Conservation (phyloP, 1,140 invertebrate genomes). For the Ips nitidus region DNA sequence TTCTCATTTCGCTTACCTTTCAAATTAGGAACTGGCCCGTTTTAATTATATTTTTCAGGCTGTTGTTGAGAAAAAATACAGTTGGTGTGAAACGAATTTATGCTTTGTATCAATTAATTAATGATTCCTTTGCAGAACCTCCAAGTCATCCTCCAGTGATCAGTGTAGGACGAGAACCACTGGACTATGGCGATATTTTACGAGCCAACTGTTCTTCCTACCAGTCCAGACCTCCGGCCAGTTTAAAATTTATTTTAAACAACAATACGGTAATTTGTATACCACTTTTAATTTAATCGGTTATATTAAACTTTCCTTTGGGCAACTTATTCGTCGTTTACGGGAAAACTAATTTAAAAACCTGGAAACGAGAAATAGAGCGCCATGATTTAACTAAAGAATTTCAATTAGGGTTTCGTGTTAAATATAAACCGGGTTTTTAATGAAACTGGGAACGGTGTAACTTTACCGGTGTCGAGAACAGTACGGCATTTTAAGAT, state of each 20-base stretch:
- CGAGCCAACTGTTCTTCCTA: constrained; percentile 74
- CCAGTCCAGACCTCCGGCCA: constrained; percentile 71
- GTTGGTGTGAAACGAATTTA: too few relatives aligned
- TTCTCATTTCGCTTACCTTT: background rate
- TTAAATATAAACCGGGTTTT: too few relatives aligned
- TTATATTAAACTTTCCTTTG: constrained; percentile 8
- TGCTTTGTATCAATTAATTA: background rate
- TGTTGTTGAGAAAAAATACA: too few relatives aligned
- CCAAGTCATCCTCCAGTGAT: constrained; percentile 61
- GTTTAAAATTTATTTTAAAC: constrained; percentile 73
- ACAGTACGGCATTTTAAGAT: too few relatives aligned
- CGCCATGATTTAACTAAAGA: too few relatives aligned
- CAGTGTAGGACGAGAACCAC: constrained; percentile 48
- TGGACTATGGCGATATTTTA: constrained; percentile 64
- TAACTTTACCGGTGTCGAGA: too few relatives aligned
- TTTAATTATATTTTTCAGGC: background rate
- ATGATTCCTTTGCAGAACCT: constrained; percentile 55
- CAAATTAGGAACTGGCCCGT: background rate
- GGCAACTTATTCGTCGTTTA: background rate
- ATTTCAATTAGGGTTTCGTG: too few relatives aligned
- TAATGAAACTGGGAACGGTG: too few relatives aligned
- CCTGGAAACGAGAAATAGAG: background rate
- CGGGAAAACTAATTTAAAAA: constrained; percentile 15
- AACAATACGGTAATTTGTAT: constrained; percentile 63
- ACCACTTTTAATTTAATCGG: constrained; percentile 26